Evolutionary conservation across 2,888 invertebrate genomes (phyloP).

Genomic region (Ophraella communa): DNA sequence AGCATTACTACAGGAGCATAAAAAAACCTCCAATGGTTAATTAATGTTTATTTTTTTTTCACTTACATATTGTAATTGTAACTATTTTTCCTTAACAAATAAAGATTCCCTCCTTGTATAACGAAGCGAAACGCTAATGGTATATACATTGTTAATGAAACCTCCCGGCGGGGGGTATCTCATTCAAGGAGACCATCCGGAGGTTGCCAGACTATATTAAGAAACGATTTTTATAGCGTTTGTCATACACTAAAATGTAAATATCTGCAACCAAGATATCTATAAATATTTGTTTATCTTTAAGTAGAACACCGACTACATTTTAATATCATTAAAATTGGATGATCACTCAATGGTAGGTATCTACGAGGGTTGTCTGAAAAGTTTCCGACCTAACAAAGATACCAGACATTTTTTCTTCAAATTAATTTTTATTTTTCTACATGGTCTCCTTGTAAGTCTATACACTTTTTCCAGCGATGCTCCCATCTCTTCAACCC

Average conservation of each 20-base stretch:
- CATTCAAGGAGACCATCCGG: conserved; percentile 39
- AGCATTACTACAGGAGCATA: no score
- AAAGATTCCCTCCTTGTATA: background rate
- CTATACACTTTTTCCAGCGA: no score
- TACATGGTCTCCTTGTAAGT: no score
- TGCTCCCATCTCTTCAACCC: no score
- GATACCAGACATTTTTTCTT: no score
- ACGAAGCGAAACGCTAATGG: background rate
- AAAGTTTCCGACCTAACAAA: no score
- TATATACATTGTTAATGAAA: conserved; percentile 28
- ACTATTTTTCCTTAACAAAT: background rate
- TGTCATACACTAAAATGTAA: conserved; percentile 1
- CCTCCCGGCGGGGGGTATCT: conserved; percentile 32
- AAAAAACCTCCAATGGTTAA: no score
- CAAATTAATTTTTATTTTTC: no score
- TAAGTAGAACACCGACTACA: background rate
- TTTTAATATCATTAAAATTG: conserved; percentile 1
- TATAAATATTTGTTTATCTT: conserved; percentile 11
- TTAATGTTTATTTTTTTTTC: no score
- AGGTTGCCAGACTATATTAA: conserved; percentile 55
- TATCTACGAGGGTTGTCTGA: background rate
- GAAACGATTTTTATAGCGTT: conserved; percentile 30
- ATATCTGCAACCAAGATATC: background rate
- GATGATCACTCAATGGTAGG: background rate
- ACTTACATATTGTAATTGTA: no score